Base-by-base conservation (phyloP, 2,888 invertebrate genomes). In the Caenorhabditis becei region DNA sequence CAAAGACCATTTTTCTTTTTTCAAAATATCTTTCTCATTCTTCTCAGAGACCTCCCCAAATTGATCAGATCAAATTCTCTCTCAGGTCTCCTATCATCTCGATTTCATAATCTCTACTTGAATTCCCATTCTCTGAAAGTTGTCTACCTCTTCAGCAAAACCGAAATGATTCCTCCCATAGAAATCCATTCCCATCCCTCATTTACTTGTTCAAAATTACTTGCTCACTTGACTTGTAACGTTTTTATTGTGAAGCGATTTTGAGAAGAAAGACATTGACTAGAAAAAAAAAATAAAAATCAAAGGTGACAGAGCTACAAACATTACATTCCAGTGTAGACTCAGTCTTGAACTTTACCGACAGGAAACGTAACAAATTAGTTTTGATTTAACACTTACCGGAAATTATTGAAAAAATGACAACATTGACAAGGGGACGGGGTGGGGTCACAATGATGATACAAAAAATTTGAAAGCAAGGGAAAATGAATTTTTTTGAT, bases 291-390 rank as follows among this genome's bases (percentile, higher is more conserved):
- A 20, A 10, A 47, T 11, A 41, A 47, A 18, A 32, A 56, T 14
- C 20, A n/a, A 47, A 47, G 11, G 53, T 37, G 18, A 47, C n/a
- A 47, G 18, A 47, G 47, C 47, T 47, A 47, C 41, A 16, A 41
- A 41, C 16, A 14, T 47, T 20, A 18, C 47, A 47, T 4, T 47
- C 47, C 2, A 47, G n/a, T 67, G 67, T 47, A 47, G 37, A 67
- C 67, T 41, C 56, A 67, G 28, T 56, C 44, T 67, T 67, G 67
- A 67, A 67, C 67, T 67, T 41, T 58, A 67, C 67, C 67, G 47
- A 67, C 56, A 23, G 47, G 3, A 37, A 47, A 62, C 16, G 4
- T 2, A 56, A 56, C 28, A 35, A 56, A 56, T 32, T 54, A 2
- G 32, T 56, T n/a, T n/a, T n/a, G 7, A 3, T 56, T 56, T 18